phyloP scores from a whole-genome alignment of 2,888 invertebrate species.

The Tricholauxania praeusta region DNA sequence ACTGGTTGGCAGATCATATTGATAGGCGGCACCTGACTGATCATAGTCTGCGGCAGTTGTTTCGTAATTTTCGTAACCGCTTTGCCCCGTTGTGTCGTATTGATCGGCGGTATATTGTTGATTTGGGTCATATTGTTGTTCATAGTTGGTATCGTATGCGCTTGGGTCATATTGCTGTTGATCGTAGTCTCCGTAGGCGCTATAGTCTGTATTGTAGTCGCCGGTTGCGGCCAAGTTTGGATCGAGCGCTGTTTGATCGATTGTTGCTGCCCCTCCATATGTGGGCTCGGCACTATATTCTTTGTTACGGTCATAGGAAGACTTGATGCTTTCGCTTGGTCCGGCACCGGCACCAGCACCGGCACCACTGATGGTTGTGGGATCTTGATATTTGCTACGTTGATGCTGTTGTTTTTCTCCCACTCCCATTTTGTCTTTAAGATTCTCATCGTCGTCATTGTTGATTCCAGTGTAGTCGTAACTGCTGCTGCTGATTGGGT shows the following conservation, averaged over 20 bases:
- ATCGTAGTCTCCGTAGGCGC: conserved; percentile 60
- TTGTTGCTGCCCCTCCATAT: conserved; percentile 34
- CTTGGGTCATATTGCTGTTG: conserved; percentile 63
- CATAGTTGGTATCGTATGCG: conserved; percentile 60
- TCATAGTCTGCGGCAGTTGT: conserved; percentile 51
- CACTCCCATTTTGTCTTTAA: conserved; percentile 66
- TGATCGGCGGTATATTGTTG: conserved; percentile 54
- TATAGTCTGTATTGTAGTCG: conserved; percentile 58
- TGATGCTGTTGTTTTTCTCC: conserved; percentile 61
- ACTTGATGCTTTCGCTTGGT: conserved; percentile 38
- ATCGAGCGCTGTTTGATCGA: conserved; percentile 41
- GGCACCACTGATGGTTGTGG: conserved; percentile 37
- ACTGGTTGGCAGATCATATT: conserved; percentile 58
- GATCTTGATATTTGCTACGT: conserved; percentile 40
- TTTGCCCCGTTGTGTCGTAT: conserved; percentile 48
- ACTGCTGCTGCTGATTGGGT: conserved; percentile 43
- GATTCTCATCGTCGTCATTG: conserved; percentile 66
- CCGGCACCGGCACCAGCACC: conserved; percentile 37
- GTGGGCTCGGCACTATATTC: conserved; percentile 46
- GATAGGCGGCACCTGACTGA: conserved; percentile 55
- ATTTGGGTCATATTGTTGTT: conserved; percentile 48
- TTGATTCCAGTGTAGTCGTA: conserved; percentile 55
- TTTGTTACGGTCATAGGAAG: conserved; percentile 37
- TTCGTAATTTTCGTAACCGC: conserved; percentile 48
- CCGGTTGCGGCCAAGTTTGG: conserved; percentile 42